Percentiles rank a stretch among this genome's conserved stretches.
These are phyloP conservation scores for Desmodus rotundus DNA, from an alignment of 2,113 vertebrate species.

Conservation along the genomic window DNA sequence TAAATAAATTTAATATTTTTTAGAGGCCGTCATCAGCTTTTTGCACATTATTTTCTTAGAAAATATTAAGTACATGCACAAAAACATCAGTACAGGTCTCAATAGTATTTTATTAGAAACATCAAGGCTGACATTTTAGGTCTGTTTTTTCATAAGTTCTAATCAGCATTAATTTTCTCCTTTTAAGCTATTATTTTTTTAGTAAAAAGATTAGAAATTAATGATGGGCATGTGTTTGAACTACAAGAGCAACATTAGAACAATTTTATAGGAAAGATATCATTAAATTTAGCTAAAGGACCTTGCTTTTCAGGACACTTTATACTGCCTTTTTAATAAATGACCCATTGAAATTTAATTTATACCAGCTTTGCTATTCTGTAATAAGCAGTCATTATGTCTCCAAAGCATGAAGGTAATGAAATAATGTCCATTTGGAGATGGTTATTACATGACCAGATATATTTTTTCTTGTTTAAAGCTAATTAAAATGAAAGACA, in stretches of 20 bases:
- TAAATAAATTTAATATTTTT: neutral
- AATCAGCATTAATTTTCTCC: neutral
- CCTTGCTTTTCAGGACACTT: neutral
- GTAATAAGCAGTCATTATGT: neutral
- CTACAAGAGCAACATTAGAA: neutral
- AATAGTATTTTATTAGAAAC: neutral
- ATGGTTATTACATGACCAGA: neutral
- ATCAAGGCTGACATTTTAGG: neutral
- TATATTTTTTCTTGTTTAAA: conserved; percentile 9
- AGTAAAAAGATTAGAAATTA: neutral
- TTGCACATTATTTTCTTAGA: neutral
- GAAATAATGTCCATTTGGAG: conserved; percentile 11
- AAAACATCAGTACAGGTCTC: neutral
- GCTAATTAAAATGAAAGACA: conserved; percentile 19
- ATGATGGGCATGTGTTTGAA: neutral
- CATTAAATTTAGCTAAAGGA: neutral
- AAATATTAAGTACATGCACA: neutral
- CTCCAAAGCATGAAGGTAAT: conserved; percentile 36
- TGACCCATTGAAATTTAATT: conserved; percentile 31
- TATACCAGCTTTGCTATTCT: neutral
- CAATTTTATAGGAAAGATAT: neutral
- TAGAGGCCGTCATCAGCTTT: neutral
- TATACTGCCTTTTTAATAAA: conserved; percentile 14
- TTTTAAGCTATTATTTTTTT: neutral
- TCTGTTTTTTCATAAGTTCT: neutral